Base-by-base conservation (phyloP, 2,113 vertebrate genomes). In the Sardina pilchardus region DNA sequence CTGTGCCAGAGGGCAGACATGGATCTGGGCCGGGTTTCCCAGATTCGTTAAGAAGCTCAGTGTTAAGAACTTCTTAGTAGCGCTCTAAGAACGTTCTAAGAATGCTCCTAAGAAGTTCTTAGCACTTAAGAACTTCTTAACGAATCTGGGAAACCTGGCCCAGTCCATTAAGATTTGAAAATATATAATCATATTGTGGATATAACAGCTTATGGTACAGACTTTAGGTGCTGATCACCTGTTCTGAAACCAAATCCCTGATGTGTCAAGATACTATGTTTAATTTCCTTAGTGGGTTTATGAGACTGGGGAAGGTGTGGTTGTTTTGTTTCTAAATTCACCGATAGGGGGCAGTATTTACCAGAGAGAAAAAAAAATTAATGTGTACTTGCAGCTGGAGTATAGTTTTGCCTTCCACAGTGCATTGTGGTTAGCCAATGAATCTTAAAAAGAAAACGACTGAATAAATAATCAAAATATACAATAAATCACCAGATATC, bases 341-440 rank as follows among this genome's bases (percentile, higher is more conserved):
- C 91, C 93, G 92, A 80, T 85, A 85, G 92, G 89, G 50, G 93
- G 92, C 21, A 87, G 87, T 83, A 83, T 89, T 82, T 82, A 45
- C 50, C 63, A 67, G 87, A 63, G 34, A 36, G 50, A 75, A 39
- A 86, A 83, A n/a, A n/a, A 82, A 10, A 53, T 53, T 1, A 53
- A 16, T 53, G 14, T 34, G 30, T 9, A 12, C 67, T 75, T 30
- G 26, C 63, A 26, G 63, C 63, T 67, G 63, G 8, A 1, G 26
- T 67, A 14, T 30, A 12, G 2, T 36, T 26, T 9, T 10, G 26
- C 1, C 10, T 12, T 75, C 67, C n/a, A 75, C 21, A 63, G 7
- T 63, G 4, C 59, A 24, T 5, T 63, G 24, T 26, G 59, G 21
- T 10, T 63, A 24, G 1, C n/a, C 67, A 36, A 9, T 47, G 82